These are phyloP conservation scores for Isurus oxyrinchus DNA, from an alignment of 2,113 vertebrate species.

Conservation along the genomic window DNA sequence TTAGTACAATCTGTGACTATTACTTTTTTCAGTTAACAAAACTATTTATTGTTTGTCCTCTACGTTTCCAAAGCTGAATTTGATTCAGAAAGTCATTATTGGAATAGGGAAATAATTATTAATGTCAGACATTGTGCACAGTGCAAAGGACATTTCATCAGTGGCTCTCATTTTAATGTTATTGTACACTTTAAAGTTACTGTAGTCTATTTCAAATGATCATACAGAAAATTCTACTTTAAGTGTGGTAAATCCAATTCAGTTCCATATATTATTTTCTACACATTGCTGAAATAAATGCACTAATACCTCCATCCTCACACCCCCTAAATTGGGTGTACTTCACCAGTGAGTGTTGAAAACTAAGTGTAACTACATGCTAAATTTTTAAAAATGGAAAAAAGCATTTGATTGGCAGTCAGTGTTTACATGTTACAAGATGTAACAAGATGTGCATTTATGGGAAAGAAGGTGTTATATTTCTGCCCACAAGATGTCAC, in stretches of 20 bases:
- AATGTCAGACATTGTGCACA: neutral
- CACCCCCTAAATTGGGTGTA: neutral
- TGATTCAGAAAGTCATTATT: neutral
- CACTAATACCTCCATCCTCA: neutral
- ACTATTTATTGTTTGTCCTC: neutral
- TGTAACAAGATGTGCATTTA: neutral
- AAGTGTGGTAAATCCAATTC: neutral
- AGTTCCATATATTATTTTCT: neutral
- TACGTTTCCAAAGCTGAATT: neutral
- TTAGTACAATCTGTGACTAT: neutral
- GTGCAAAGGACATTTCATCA: neutral
- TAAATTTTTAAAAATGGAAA: neutral
- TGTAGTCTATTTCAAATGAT: neutral
- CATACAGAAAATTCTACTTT: neutral
- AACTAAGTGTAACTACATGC: too few relatives aligned
- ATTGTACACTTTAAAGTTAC: neutral
- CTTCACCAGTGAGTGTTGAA: too few relatives aligned
- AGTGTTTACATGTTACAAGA: neutral
- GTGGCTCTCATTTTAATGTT: neutral
- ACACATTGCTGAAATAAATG: neutral
- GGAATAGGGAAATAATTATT: neutral
- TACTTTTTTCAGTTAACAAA: neutral
- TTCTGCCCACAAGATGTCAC: constrained; percentile 35
- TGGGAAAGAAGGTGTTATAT: neutral
- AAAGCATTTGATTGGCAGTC: neutral